Evolutionary conservation across 2,113 vertebrate genomes (phyloP).

Genomic region (Rhea americana): DNA sequence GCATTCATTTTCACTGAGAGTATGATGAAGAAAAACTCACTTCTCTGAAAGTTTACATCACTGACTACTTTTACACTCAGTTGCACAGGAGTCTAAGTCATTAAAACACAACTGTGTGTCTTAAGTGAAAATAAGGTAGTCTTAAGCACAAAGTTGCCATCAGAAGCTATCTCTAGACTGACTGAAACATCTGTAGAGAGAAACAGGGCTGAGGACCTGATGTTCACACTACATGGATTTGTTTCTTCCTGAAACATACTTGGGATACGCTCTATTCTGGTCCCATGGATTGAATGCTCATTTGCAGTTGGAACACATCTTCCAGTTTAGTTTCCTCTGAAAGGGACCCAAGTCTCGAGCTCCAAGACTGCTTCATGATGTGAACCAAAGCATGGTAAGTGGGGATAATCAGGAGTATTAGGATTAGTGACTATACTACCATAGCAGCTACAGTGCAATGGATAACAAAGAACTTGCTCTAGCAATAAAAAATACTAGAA

Average conservation of each 20-base stretch:
- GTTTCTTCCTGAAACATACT: not conserved
- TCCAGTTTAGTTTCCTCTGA: slow-evolving; percentile 10
- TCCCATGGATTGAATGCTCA: slow-evolving; percentile 1
- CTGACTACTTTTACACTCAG: not conserved
- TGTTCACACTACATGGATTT: not conserved
- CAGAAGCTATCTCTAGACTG: not conserved
- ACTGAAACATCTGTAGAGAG: not conserved
- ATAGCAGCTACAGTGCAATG: not conserved
- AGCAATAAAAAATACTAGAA: slow-evolving; percentile 15
- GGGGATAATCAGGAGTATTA: slow-evolving; percentile 43
- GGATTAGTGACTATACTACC: slow-evolving; percentile 6
- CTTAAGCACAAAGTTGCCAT: not conserved
- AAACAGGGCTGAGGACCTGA: not conserved
- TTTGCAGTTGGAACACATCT: slow-evolving; percentile 46
- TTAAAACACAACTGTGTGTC: not conserved
- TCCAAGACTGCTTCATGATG: not conserved
- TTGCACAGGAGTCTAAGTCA: not conserved
- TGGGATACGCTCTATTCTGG: not conserved
- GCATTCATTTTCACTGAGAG: not conserved
- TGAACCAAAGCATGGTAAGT: slow-evolving; percentile 27
- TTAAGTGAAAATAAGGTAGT: not conserved
- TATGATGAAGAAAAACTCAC: not conserved
- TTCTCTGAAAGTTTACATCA: not conserved
- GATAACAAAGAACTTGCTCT: slow-evolving; percentile 19
- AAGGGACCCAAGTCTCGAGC: not conserved